Base-by-base conservation (phyloP, 2,888 invertebrate species). In the Drosophila macrospina region DNA sequence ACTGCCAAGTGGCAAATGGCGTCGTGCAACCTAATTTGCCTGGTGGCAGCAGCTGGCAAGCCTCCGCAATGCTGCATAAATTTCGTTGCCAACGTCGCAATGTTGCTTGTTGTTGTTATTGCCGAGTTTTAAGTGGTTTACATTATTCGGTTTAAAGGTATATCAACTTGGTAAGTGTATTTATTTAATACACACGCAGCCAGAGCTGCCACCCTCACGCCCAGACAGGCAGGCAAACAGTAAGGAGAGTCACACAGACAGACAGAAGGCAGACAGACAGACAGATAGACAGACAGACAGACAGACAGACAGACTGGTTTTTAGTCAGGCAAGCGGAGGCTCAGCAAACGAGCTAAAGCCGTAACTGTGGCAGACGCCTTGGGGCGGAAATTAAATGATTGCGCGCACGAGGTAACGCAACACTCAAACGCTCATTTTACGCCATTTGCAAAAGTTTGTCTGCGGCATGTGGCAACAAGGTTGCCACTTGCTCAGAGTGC, bases 341-440 rank as follows among this genome's bases (percentile, higher is more conserved):
- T 52, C 44, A 16, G 61, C 41, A 42, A 64, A 64, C 54, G 28
- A 57, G 44, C 50, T 50, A 54, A 30, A 52, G 62, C 51, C 32
- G 62, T 10, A 42, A 26, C 50, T 56, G 47, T 5, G n/a, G 41
- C 50, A 66, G 77, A 81, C 72, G 79, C 83, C 86, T 81, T 84
- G 65, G 84, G 83, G 86, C 83, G 83, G 83, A 84, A 84, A 84
- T 84, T 84, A 84, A 84, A 84, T 86, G 86, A 84, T 84, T 84
- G 83, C 83, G 83, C 83, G 84, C 83, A 84, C 86, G 83, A 86
- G 86, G 83, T 84, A 86, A 78, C 83, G 78, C 80, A 84, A 84
- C 86, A 86, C 83, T 86, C 86, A 84, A 84, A 80, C 83, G 86
- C 86, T 84, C 83, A 84, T 86, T 84, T 84, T 86, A 84, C 83